Percentiles rank a stretch among this genome's conserved stretches.
Conservation (phyloP, 2,797 vertebrate genomes). For the Gobionotothen gibberifrons region DNA sequence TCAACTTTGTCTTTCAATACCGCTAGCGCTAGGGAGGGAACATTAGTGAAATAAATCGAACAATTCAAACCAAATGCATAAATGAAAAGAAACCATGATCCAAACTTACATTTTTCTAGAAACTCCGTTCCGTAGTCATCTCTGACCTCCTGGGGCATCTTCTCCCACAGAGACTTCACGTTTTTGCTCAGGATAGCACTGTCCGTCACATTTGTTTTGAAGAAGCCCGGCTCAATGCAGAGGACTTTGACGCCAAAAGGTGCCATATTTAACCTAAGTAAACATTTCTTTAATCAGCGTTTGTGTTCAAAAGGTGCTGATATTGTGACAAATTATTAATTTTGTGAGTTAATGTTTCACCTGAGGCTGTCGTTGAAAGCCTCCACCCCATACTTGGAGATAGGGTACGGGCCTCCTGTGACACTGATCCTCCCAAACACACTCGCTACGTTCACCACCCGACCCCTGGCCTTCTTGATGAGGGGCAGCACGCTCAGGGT, state of each 20-base stretch:
- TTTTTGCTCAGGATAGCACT: slow-evolving; percentile 34
- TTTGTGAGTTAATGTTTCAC: slow-evolving; percentile 53
- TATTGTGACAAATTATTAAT: neutral
- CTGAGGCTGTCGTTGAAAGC: slow-evolving; percentile 85
- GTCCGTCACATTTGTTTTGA: slow-evolving; percentile 80
- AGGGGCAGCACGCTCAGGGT: slow-evolving; percentile 83
- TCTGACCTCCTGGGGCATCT: slow-evolving; percentile 74
- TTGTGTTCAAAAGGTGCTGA: neutral
- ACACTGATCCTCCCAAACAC: slow-evolving; percentile 81
- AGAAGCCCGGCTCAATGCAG: slow-evolving; percentile 86
- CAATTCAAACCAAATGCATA: neutral
- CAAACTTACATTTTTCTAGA: slow-evolving; percentile 60
- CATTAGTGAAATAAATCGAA: neutral
- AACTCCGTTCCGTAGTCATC: slow-evolving; percentile 80
- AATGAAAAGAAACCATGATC: neutral
- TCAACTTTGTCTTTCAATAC: slow-evolving; percentile 39
- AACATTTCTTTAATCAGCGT: neutral
- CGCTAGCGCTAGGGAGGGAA: slow-evolving; percentile 34
- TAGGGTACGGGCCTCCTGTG: slow-evolving; percentile 74
- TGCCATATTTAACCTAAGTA: slow-evolving; percentile 68
- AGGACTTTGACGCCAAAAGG: slow-evolving; percentile 81
- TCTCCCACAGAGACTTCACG: slow-evolving; percentile 70
- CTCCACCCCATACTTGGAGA: slow-evolving; percentile 84
- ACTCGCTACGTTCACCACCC: slow-evolving; percentile 85
- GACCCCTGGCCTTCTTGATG: slow-evolving; percentile 83